Evolutionary conservation across 2,888 invertebrate genomes (phyloP).

Genomic region (Rapana venosa): DNA sequence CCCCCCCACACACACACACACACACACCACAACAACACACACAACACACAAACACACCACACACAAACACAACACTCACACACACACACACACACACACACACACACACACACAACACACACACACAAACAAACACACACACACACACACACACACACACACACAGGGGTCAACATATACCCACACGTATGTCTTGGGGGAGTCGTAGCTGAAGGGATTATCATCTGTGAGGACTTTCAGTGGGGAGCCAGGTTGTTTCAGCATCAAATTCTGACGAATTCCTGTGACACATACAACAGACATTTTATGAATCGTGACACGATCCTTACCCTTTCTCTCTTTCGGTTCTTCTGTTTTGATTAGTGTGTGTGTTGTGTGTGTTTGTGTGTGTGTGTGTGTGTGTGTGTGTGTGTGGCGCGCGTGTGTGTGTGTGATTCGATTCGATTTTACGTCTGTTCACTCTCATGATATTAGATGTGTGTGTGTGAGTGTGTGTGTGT

Average conservation of each 20-base stretch:
- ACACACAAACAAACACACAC: not conserved
- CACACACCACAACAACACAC: not conserved
- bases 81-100: not conserved
- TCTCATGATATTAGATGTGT: too few species aligned
- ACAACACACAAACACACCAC: not conserved
- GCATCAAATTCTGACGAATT: conserved; percentile 8
- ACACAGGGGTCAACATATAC: not conserved
- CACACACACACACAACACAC: conserved; percentile 12
- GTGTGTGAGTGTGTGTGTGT: too few species aligned
- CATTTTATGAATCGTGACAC: too few species aligned
- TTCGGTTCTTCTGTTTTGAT: too few species aligned
- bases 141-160: not conserved
- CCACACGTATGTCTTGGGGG: not conserved
- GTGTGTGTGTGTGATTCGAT: too few species aligned
- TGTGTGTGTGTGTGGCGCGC: too few species aligned
- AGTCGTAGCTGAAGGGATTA: conserved; percentile 13
- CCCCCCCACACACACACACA: too few species aligned
- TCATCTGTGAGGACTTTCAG: not conserved
- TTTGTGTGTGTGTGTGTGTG: too few species aligned
- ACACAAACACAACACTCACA: not conserved
- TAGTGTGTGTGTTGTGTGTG: too few species aligned
- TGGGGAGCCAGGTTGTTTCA: not conserved
- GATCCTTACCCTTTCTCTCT: too few species aligned
- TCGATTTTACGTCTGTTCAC: too few species aligned
- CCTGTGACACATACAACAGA: not conserved